Conservation (phyloP, 2,888 invertebrate genomes). For the Drosophila mulleri region DNA sequence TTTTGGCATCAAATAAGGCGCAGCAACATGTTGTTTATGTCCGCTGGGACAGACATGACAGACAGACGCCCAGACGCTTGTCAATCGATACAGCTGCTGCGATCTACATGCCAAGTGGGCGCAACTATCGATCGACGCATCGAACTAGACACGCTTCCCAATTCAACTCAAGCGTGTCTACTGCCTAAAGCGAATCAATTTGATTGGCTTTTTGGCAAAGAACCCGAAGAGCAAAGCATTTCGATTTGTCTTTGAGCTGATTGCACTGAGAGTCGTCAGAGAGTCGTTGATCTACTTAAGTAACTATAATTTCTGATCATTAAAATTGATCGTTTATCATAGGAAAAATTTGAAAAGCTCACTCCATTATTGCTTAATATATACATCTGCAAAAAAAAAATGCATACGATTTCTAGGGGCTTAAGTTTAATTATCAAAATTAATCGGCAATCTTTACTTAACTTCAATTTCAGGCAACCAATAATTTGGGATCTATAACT, state of each 20-base stretch:
- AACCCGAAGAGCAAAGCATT: conserved; percentile 5
- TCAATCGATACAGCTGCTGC: conserved; percentile 58
- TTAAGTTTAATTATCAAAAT: too few species aligned
- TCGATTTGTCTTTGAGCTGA: conserved; percentile 29
- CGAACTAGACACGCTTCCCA: conserved; percentile 3
- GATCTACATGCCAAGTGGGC: conserved; percentile 65
- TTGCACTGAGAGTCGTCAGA: conserved; percentile 13
- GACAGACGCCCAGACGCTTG: conserved; percentile 64
- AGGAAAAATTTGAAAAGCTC: too few species aligned
- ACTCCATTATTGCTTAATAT: too few species aligned
- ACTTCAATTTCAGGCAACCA: too few species aligned
- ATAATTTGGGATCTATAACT: too few species aligned
- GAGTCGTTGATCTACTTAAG: too few species aligned
- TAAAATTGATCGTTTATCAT: too few species aligned
- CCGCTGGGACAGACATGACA: conserved; percentile 73
- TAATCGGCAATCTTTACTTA: too few species aligned
- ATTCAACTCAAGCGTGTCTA: background rate
- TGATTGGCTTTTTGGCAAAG: conserved; percentile 29
- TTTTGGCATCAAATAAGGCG: conserved; percentile 63
- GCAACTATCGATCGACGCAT: conserved; percentile 5
- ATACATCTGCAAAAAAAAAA: too few species aligned
- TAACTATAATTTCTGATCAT: too few species aligned
- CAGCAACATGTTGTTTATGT: conserved; percentile 71
- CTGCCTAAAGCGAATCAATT: conserved; percentile 33
- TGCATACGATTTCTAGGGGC: too few species aligned